Evolutionary conservation across 2,113 vertebrate genomes (phyloP), one percentile per base, ranked within the genome.

Genomic region (Peromyscus polionotus): DNA sequence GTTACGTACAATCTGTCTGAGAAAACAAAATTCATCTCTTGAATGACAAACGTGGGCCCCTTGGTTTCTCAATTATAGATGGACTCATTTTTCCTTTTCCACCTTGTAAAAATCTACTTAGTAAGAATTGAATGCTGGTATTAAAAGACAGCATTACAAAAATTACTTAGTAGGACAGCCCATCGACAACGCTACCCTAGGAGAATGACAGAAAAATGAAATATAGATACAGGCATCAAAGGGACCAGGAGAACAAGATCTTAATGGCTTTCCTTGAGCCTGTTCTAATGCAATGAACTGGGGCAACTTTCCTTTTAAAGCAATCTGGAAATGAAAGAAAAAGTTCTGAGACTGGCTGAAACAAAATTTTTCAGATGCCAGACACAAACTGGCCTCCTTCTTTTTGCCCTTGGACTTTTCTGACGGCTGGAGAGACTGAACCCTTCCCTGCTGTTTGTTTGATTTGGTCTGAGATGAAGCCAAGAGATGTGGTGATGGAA

Each of bases 401-500:
- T 97, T 94, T 96, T 73, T 77, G 92, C 76, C 83, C 90, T 88
- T 77, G 42, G 87, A 61, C 95, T 95, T 94, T 96, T 94, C 72
- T 63, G 89, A 97, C 92, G 96, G 87, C 94, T n/a, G 22, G 73
- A 94, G 81, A 97, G 97, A 97, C 94, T 96, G 95, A 97, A 96
- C 65, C 88, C 81, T 97, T 97, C 94, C 94, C 96, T 94, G 94
- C 83, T 96, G 87, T 96, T 98, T 98, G 96, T 96, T 97, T 97
- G 98, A 98, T 98, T 98, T 97, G 96, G 96, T 98, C 97, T 98
- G 95, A 97, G 96, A 88, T 93, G 86, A 96, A 97, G 80, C 96
- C 97, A 98, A 98, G 97, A 95, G 96, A 98, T 96, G 93, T 98
- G 98, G 98, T 98, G 98, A 87, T 98, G 98, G 98, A 98, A 98